These are phyloP conservation scores for Glossophaga mutica DNA, from an alignment of 2,797 vertebrate species.

Conservation along the genomic window DNA sequence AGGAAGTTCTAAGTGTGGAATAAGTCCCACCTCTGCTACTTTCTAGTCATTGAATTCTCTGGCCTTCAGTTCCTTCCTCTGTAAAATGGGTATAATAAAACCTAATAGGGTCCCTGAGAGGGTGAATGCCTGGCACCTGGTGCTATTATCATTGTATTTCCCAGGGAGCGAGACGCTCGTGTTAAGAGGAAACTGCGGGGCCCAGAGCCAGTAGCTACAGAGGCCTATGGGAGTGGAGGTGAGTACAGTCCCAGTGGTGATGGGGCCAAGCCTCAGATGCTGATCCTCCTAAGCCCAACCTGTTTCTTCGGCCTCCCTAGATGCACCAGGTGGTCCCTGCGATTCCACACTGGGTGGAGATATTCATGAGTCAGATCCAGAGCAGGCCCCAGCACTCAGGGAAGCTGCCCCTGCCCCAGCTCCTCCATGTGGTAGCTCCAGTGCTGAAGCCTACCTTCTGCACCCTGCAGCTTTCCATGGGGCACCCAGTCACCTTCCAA, in stretches of 20 bases:
- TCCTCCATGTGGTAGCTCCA: conserved; percentile 47
- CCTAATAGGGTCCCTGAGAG: not conserved
- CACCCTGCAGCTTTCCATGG: conserved; percentile 78
- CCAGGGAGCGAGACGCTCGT: conserved; percentile 90
- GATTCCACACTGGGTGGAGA: conserved; percentile 80
- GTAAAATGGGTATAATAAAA: conserved; percentile 49
- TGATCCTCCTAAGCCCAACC: not conserved
- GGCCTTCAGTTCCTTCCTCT: conserved; percentile 21
- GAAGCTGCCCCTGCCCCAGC: conserved; percentile 54
- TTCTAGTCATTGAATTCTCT: not conserved
- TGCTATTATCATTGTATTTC: not conserved
- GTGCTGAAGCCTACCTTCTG: conserved; percentile 73
- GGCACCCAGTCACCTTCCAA: conserved; percentile 56
- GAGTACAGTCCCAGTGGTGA: not conserved
- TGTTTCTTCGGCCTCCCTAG: conserved; percentile 28
- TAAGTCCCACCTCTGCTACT: not conserved
- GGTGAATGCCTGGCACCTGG: conserved; percentile 1
- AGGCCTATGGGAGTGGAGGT: conserved; percentile 69
- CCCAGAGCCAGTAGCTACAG: conserved; percentile 57
- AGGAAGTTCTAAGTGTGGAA: not conserved
- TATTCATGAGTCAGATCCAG: conserved; percentile 58
- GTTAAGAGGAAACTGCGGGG: conserved; percentile 87
- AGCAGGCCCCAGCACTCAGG: conserved; percentile 36
- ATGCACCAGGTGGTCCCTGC: conserved; percentile 78
- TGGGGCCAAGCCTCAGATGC: not conserved